Base-by-base conservation (phyloP, 2,888 invertebrate species). In the Phaedon cochleariae region DNA sequence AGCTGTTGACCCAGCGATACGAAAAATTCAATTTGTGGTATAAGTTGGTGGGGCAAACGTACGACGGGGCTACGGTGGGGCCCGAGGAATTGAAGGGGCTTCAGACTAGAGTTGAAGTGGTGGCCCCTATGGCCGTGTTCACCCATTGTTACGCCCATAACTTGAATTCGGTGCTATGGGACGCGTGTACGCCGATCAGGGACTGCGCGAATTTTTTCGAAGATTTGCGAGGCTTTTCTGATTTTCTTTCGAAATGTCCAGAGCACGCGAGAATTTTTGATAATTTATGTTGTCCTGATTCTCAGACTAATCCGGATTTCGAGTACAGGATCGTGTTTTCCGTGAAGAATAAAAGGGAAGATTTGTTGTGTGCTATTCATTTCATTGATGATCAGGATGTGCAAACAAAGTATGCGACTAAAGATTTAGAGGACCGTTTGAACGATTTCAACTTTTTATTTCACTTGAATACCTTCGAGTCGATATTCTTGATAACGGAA, bases 41-140 rank as follows among this genome's bases (percentile, higher is more conserved):
- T 7, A 78, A 79, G 73, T 72, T 79, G 62, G 64, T 78, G 12
- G 75, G 72, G 15, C 77, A 79, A 69, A 76, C 76, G n/a, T 77
- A 77, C 63, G 76, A 78, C 58, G 77, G 77, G 0, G 76, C 74
- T 79, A 45, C 26, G 26, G 26, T 26, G 26, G 7, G 3, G 26
- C 7, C 26, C 7, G 26, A 7, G 7, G 26, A 26, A 26, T 26
- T 26, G 26, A 26, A 26, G 3, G 26, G 26, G 7, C 26, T 26
- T 7, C 26, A 26, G 26, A 7, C 26, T 3, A 26, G 7, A 26
- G 7, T 26, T 26, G 72, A 72, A 71, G 58, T 67, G 34, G 52
- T 67, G n/a, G 73, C 70, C 46, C 74, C 69, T 12, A 60, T 67
- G 37, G 76, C 75, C 20, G 21, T 68, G 46, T 76, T 73, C 57